phyloP scores from a whole-genome alignment of 1,140 invertebrate species.

The Orussus abietinus region DNA sequence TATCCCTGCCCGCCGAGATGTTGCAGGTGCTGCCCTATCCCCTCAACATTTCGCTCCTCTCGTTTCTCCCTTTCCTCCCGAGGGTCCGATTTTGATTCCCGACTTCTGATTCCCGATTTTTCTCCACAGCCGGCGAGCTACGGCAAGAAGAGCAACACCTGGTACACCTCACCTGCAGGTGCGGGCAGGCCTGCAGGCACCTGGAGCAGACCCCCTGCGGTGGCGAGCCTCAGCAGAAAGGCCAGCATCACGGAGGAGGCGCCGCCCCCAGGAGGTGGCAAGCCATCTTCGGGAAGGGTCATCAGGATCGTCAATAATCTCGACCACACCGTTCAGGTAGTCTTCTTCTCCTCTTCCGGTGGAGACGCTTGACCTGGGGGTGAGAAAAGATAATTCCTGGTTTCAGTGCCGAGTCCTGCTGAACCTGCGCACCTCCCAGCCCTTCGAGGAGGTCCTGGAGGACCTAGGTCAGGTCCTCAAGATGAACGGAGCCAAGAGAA shows the following conservation, averaged over 20 bases:
- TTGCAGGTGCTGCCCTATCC: slow-evolving; percentile 39
- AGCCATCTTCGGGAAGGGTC: slow-evolving; percentile 76
- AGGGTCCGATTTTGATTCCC: neutral
- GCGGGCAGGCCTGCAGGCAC: slow-evolving; percentile 52
- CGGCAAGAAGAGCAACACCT: slow-evolving; percentile 82
- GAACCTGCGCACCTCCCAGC: slow-evolving; percentile 87
- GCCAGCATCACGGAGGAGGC: slow-evolving; percentile 59
- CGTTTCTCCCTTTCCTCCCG: neutral
- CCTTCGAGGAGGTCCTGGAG: slow-evolving; percentile 91
- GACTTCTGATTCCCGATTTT: slow-evolving; percentile 11
- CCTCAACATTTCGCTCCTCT: slow-evolving; percentile 2
- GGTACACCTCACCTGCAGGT: slow-evolving; percentile 66
- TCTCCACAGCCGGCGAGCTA: slow-evolving; percentile 71
- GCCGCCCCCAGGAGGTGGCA: slow-evolving; percentile 64
- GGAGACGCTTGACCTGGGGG: too few relatives aligned
- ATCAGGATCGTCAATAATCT: slow-evolving; percentile 89
- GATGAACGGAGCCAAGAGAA: slow-evolving; percentile 82
- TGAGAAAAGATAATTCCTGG: neutral
- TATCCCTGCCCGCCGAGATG: slow-evolving; percentile 52
- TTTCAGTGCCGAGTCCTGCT: slow-evolving; percentile 80
- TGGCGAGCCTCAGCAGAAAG: slow-evolving; percentile 63
- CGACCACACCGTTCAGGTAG: slow-evolving; percentile 84
- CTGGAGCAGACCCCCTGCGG: slow-evolving; percentile 71
- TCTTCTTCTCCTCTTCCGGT: too few relatives aligned
- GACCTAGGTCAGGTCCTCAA: slow-evolving; percentile 89